phyloP scores from a whole-genome alignment of 2,113 vertebrate genomes.

The Phocoena phocoena region DNA sequence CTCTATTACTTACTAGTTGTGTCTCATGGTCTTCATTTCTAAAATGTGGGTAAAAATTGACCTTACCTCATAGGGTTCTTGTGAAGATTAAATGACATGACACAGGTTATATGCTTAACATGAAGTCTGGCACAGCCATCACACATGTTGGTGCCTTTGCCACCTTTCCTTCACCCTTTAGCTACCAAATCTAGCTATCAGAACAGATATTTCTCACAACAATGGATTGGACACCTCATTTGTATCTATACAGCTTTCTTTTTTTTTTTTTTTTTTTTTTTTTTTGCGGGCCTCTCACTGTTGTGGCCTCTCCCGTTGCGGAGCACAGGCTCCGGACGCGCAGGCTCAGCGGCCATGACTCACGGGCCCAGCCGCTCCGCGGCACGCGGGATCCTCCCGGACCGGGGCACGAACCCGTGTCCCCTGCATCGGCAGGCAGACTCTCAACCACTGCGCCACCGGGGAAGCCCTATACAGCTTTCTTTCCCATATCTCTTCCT shows the following conservation, averaged over 20 bases:
- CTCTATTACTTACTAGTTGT: neutral
- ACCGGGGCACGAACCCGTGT: no score
- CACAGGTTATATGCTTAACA: neutral
- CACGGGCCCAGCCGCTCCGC: no score
- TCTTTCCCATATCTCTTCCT: neutral
- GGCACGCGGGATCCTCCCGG: no score
- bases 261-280: no score
- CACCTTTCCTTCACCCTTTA: no score
- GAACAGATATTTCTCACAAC: neutral
- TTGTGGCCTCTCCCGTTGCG: no score
- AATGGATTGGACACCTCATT: neutral
- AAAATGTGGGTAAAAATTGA: neutral
- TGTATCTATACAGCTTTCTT: neutral
- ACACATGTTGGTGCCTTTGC: neutral
- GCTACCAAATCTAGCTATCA: neutral
- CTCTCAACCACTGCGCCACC: no score
- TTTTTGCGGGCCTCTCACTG: no score
- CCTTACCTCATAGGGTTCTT: neutral
- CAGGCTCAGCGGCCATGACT: no score
- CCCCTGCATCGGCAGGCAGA: no score
- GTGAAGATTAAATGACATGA: neutral
- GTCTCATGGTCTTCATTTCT: neutral
- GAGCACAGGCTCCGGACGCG: no score
- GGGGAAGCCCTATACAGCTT: no score
- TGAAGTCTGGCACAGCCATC: neutral